Evolutionary conservation across 2,797 vertebrate species (phyloP).

Genomic region (Calcarius lapponicus): DNA sequence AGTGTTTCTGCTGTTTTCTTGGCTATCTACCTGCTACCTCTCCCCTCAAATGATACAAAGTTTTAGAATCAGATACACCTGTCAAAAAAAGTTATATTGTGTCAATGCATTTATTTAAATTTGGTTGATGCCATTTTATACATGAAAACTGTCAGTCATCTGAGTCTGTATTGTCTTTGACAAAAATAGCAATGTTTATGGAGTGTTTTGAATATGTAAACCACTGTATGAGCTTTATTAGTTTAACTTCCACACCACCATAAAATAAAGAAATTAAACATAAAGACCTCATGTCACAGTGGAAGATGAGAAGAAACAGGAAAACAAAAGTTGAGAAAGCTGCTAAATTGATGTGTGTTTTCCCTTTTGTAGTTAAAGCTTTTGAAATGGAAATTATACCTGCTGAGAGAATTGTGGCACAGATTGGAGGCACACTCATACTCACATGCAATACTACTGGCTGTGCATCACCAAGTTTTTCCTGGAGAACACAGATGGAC

Average conservation of each 20-base stretch:
- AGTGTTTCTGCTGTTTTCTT: background rate
- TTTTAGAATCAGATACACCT: background rate
- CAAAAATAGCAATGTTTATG: background rate
- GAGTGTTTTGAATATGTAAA: background rate
- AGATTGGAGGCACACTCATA: constrained; percentile 70
- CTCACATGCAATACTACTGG: constrained; percentile 79
- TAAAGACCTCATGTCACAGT: background rate
- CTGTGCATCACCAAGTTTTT: constrained; percentile 79
- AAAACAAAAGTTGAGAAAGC: background rate
- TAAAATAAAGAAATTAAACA: background rate
- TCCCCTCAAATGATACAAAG: background rate
- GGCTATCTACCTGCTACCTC: background rate
- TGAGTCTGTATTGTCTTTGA: background rate
- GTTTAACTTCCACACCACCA: background rate
- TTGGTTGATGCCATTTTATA: background rate
- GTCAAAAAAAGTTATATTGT: background rate
- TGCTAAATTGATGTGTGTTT: constrained; percentile 9
- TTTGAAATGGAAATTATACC: constrained; percentile 79
- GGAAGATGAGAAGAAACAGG: background rate
- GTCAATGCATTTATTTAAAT: background rate
- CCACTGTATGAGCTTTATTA: background rate
- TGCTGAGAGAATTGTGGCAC: constrained; percentile 39
- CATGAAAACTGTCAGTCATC: background rate
- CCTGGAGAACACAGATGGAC: constrained; percentile 80
- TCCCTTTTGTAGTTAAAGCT: constrained; percentile 75